Evolutionary conservation across 2,888 invertebrate species (phyloP).

Genomic region (Anarsia innoxiella): DNA sequence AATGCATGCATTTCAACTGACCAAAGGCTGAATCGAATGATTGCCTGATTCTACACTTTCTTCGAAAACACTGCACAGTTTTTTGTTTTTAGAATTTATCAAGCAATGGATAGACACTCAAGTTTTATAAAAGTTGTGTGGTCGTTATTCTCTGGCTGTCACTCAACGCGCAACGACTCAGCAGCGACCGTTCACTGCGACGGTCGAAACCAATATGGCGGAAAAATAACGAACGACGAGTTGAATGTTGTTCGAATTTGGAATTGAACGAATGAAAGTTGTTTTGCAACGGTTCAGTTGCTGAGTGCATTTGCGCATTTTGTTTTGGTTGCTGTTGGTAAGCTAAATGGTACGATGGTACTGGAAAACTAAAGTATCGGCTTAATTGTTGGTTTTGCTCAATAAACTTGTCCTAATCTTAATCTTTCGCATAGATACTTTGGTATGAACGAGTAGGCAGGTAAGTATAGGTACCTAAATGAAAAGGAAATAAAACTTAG

Average conservation of each 20-base stretch:
- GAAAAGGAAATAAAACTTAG: too few relatives aligned
- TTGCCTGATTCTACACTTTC: constrained; percentile 16
- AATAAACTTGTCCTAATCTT: too few relatives aligned
- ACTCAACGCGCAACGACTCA: constrained; percentile 43
- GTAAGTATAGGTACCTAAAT: too few relatives aligned
- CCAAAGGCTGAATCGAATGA: constrained; percentile 34
- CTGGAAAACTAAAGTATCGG: too few relatives aligned
- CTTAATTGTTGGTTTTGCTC: too few relatives aligned
- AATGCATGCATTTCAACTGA: constrained; percentile 68
- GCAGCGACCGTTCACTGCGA: constrained; percentile 34
- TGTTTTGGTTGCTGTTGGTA: too few relatives aligned
- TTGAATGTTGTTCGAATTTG: constrained; percentile 20
- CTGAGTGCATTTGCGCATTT: too few relatives aligned
- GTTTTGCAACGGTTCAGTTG: constrained; percentile 7
- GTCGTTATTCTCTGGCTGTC: constrained; percentile 56
- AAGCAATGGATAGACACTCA: constrained; percentile 31
- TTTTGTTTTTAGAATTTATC: constrained; percentile 22
- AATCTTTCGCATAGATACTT: too few relatives aligned
- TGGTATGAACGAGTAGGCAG: too few relatives aligned
- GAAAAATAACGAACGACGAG: constrained; percentile 24
- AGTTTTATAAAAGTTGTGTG: constrained; percentile 47
- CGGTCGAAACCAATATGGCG: constrained; percentile 64
- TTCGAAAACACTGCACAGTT: constrained; percentile 40
- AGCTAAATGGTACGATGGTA: too few relatives aligned
- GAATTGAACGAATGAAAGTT: constrained; percentile 13